Evolutionary conservation across 2,888 invertebrate genomes (phyloP), one percentile per base, ranked within the genome.

Genomic region (Rhagium mordax): DNA sequence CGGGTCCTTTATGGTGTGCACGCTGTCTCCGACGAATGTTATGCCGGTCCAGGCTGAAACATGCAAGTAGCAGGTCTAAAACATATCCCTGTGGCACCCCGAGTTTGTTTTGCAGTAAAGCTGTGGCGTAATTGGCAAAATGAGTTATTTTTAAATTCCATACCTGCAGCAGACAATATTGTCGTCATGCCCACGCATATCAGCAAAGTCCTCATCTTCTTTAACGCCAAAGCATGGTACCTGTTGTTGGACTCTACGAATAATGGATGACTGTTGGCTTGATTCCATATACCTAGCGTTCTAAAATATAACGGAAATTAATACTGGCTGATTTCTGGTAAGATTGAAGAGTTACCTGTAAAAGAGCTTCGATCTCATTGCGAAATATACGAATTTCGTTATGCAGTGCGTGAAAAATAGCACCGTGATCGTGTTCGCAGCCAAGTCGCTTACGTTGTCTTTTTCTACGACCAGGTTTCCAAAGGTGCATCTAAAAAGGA

Each of bases 281-380:
- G 94, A 85, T 96, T 96, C 96, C 96, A 96, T 74, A 94, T 92
- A 29, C 93, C 93, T 49, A 95, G 86, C 0, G 95, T 94, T 83
- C 95, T 93, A 81, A 20, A 82, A 78, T 70, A 71, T 74, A 62
- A 41, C 10, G 10, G 15, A 5, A 8, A 41, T 55, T 55, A 24
- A 24, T 24, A 24, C 3, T n/a, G n/a, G n/a, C n/a, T n/a, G 6
- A 24, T 24, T 24, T 24, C 3, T 24, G 24, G 3, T 24, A 24
- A n/a, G 10, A 5, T 3, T 13, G 6, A 18, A n/a, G 15, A 71
- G 86, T 88, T 83, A 93, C 93, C 93, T 92, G 88, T 95, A 94
- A 83, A 95, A 94, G 71, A 92, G 89, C 84, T 94, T 94, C 20
- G 93, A 92, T 78, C 93, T 92, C 4, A 93, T 81, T 0, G 93